Conservation (phyloP, 1,140 invertebrate genomes). For the Diorhabda sublineata region DNA sequence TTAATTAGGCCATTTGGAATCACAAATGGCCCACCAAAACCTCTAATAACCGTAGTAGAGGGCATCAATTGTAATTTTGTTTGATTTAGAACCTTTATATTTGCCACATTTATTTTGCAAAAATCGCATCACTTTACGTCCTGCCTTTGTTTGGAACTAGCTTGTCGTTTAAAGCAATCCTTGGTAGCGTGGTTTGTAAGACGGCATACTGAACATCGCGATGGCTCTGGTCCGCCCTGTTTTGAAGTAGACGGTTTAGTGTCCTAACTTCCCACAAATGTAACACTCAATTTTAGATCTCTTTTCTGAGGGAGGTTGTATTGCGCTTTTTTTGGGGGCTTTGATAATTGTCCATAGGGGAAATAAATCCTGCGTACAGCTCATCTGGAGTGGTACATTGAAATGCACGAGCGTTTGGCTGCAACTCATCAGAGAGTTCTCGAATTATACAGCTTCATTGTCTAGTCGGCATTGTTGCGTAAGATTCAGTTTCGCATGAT, state of each 20-base stretch:
- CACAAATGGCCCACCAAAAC: background rate
- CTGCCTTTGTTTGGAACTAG: no score
- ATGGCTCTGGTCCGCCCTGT: background rate
- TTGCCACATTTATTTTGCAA: slow-evolving; percentile 7
- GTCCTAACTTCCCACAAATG: slow-evolving; percentile 14
- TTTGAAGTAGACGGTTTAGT: slow-evolving; percentile 10
- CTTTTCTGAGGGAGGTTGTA: background rate
- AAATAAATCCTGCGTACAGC: slow-evolving; percentile 7
- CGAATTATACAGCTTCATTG: background rate
- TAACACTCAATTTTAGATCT: slow-evolving; percentile 7
- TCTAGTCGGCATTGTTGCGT: no score
- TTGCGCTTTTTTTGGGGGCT: background rate
- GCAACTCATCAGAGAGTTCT: background rate
- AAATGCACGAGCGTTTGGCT: background rate
- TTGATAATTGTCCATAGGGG: slow-evolving; percentile 24
- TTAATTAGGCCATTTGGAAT: no score
- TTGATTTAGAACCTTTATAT: no score
- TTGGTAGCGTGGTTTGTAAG: no score
- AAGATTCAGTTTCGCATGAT: no score
- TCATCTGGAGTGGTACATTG: slow-evolving; percentile 6
- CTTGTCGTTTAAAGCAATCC: no score
- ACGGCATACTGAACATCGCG: slow-evolving; percentile 5
- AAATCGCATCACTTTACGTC: background rate
- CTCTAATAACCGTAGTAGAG: no score
- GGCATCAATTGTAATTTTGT: background rate